A percentile compares a stretch with the other conserved stretches of the same genome.
Evolutionary conservation across 2,797 vertebrate genomes (phyloP).

Genomic region (Crocidura indochinensis): DNA sequence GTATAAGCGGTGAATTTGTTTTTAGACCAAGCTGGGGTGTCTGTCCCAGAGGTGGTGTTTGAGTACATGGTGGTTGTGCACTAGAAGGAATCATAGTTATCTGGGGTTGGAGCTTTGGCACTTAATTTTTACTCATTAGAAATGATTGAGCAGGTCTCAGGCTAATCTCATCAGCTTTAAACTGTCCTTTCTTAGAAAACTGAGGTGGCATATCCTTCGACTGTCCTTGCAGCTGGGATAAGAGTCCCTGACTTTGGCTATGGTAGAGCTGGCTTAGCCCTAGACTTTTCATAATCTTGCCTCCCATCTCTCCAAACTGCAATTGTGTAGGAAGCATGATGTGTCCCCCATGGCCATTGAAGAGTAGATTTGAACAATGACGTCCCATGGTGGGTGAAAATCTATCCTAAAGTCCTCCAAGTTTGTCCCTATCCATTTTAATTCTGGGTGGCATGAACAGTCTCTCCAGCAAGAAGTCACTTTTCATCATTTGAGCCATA

Average conservation of each 20-base stretch:
- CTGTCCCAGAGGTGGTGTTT: conserved; percentile 97
- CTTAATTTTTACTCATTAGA: conserved; percentile 98
- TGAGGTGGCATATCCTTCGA: conserved; percentile 98
- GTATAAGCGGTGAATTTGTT: conserved; percentile 98
- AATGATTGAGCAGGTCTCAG: conserved; percentile 99
- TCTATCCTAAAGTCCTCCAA: conserved; percentile 98
- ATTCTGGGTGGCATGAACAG: conserved; percentile 98
- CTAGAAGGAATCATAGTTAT: conserved; percentile 99
- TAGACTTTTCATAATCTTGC: conserved; percentile 99
- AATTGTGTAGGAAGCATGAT: conserved; percentile 95
- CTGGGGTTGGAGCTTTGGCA: conserved; percentile 99
- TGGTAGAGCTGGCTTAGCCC: conserved; percentile 99
- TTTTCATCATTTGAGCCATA: conserved; percentile 98
- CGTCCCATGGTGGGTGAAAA: conserved; percentile 99
- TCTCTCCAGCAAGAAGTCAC: conserved; percentile 99
- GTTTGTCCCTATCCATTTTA: conserved; percentile 99
- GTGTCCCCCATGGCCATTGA: conserved; percentile 97
- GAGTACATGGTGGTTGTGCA: conserved; percentile 97
- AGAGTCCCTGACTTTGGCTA: conserved; percentile 98
- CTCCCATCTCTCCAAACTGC: conserved; percentile 97
- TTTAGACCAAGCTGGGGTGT: conserved; percentile 99
- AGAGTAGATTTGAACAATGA: conserved; percentile 98
- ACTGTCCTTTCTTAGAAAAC: conserved; percentile 99
- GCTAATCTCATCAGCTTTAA: conserved; percentile 99
- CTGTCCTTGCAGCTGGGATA: conserved; percentile 97